Percentiles rank a stretch among this genome's conserved stretches.
Evolutionary conservation across 2,797 vertebrate genomes (phyloP).

Genomic region (Pterois miles): DNA sequence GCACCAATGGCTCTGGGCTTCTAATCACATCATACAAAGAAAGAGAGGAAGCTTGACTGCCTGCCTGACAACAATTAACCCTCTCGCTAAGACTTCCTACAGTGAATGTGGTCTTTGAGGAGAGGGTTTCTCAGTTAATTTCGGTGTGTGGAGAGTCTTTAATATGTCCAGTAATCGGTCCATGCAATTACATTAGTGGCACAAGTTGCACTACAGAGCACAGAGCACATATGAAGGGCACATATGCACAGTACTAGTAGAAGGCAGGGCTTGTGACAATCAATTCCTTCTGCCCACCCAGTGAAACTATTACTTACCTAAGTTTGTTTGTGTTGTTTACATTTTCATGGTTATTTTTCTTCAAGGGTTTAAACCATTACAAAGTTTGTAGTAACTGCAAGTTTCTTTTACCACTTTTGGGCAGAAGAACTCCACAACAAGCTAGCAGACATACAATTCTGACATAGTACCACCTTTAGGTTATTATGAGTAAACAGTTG

Average conservation of each 20-base stretch:
- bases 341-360: background rate
- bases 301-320: background rate
- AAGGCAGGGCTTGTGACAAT: background rate
- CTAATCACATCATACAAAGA: constrained; percentile 62
- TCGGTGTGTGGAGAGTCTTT: constrained; percentile 9
- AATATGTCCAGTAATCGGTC: constrained; percentile 9
- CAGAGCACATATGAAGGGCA: background rate
- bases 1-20: constrained; percentile 58
- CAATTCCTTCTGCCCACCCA: background rate
- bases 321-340: background rate
- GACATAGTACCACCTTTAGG: background rate
- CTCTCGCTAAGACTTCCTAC: constrained; percentile 16
- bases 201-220: background rate
- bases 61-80: constrained; percentile 50
- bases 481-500: background rate
- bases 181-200: background rate
- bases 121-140: background rate
- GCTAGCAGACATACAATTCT: background rate
- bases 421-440: background rate
- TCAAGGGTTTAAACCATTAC: no score
- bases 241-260: background rate
- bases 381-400: no score
- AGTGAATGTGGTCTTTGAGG: constrained; percentile 18
- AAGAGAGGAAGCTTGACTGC: constrained; percentile 5
- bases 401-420: background rate